These are phyloP conservation scores for Sisor rabdophorus DNA, from an alignment of 2,113 vertebrate genomes.

Conservation along the genomic window DNA sequence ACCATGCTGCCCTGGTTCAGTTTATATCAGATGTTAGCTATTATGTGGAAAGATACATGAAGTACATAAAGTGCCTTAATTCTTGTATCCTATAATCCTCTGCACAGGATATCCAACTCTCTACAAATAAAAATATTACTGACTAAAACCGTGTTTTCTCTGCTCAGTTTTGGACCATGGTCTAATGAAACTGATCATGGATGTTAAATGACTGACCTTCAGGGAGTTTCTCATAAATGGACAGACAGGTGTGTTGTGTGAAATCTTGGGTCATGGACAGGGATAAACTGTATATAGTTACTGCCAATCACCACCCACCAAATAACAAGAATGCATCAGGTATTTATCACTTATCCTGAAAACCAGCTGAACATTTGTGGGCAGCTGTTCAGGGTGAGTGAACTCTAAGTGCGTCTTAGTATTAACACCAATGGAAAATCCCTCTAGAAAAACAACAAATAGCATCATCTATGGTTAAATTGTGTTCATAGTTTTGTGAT, in stretches of 20 bases:
- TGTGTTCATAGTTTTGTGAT: constrained; percentile 2
- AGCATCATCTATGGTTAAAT: neutral
- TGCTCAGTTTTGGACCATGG: neutral
- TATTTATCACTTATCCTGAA: constrained; percentile 61
- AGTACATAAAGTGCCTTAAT: neutral
- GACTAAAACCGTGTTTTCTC: neutral
- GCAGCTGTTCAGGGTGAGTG: constrained; percentile 57
- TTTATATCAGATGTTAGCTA: neutral
- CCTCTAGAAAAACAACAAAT: neutral
- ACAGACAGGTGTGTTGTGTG: too few relatives aligned
- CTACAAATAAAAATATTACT: neutral
- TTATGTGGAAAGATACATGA: neutral
- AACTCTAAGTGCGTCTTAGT: constrained; percentile 47
- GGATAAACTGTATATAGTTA: constrained; percentile 45
- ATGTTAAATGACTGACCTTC: neutral
- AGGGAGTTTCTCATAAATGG: neutral
- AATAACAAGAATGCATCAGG: constrained; percentile 64
- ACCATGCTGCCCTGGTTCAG: too few relatives aligned
- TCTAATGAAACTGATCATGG: neutral
- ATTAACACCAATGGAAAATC: neutral
- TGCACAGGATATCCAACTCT: neutral
- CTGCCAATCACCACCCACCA: constrained; percentile 50
- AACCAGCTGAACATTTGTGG: constrained; percentile 62
- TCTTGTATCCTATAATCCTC: neutral
- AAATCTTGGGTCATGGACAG: constrained; percentile 1